Base-by-base conservation (phyloP, 2,888 invertebrate species). In the Lochmaea crataegi region DNA sequence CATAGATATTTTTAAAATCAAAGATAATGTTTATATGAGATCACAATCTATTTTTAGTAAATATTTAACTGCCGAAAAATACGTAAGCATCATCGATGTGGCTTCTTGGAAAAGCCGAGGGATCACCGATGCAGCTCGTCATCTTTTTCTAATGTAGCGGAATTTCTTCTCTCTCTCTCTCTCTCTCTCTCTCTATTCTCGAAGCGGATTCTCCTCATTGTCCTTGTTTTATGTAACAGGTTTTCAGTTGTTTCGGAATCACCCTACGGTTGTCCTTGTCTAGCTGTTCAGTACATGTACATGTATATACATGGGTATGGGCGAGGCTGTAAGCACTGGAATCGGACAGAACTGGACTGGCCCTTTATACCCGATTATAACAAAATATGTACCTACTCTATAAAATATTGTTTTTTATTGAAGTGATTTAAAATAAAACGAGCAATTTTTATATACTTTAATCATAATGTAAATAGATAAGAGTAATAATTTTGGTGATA, bases 161-260 rank as follows among this genome's bases (percentile, higher is more conserved):
- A 82, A 83, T 83, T 83, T 83, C 83, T 82, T 82, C 80, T 83
- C n/a, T n/a, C n/a, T n/a, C n/a, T n/a, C n/a, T n/a, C n/a, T n/a
- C 73, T 71, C 73, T 74, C 75, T 63, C 82, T 82, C 80, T 83
- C 73, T 71, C 73, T 74, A 71, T 63, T 63, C 42, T 66, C 51
- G 67, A 64, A 65, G 71, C 69, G 74, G 72, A 68, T 65, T 73
- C 68, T 65, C 72, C 72, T 68, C 68, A 77, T 79, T 79, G 82
- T 84, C 84, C 83, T 84, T 84, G 83, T 84, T 84, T 83, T 83
- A 83, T 82, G 84, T 85, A 85, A 85, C 84, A 84, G 85, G 85
- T 85, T 84, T 81, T 80, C 82, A 82, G 81, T 81, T 64, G 67
- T 56, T 78, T 79, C 80, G 85, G 86, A 85, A 86, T 86, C 86